Evolutionary conservation across 2,888 invertebrate genomes (phyloP).

Genomic region (Oscheius sp.): DNA sequence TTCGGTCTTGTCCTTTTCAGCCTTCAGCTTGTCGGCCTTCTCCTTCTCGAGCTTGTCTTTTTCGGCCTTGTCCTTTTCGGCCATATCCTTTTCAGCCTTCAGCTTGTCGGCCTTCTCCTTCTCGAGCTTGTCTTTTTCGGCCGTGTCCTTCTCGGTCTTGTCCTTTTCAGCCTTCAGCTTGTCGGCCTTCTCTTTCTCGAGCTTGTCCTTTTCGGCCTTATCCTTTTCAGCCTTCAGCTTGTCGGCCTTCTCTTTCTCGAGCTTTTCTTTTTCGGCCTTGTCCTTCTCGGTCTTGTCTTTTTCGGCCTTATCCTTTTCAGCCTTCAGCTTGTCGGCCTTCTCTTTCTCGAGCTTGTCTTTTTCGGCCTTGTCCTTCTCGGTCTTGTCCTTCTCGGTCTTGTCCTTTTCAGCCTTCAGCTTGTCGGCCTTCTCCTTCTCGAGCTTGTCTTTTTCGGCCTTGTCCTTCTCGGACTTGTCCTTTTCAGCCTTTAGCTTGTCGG

Average conservation of each 20-base stretch:
- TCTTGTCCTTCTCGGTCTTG: conserved; percentile 23
- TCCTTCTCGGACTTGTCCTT: conserved; percentile 17
- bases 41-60: conserved; percentile 10
- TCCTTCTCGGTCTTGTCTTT: not conserved
- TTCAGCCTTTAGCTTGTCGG: conserved; percentile 20
- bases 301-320: conserved; percentile 19
- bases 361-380: conserved; percentile 19
- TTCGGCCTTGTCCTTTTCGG: conserved; percentile 2
- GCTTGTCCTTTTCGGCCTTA: conserved; percentile 10
- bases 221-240: conserved; percentile 20
- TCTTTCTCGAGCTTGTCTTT: conserved; percentile 15
- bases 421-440: conserved; percentile 10
- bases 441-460: conserved; percentile 17
- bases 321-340: conserved; percentile 24
- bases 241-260: conserved; percentile 8
- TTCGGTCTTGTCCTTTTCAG: conserved; percentile 1
- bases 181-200: conserved; percentile 1
- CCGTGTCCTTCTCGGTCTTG: conserved; percentile 10
- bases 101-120: conserved; percentile 18
- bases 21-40: conserved; percentile 14
- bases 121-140: conserved; percentile 13
- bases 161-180: not conserved
- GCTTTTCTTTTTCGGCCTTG: not conserved
- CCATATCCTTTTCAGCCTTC: conserved; percentile 1
- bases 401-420: conserved; percentile 19